Conservation (phyloP, 2,797 vertebrate genomes). For the Cossypha niveicapilla region DNA sequence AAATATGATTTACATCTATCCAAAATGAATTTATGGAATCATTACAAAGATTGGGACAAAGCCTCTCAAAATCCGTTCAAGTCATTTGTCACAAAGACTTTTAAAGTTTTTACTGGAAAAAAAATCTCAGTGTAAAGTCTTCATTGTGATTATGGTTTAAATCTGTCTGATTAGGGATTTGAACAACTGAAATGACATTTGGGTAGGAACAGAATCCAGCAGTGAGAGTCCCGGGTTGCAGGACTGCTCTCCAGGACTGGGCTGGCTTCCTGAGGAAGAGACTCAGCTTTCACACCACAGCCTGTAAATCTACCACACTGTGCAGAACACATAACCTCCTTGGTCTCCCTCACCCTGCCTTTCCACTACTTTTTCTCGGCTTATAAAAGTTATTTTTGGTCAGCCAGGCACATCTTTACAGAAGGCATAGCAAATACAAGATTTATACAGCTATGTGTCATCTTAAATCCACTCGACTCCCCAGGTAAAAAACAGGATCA, state of each 20-base stretch:
- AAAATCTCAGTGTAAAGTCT: not conserved
- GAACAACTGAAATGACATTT: not conserved
- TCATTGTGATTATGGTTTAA: not conserved
- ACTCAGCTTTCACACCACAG: not conserved
- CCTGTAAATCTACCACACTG: not conserved
- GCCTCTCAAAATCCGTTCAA: not conserved
- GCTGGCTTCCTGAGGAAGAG: not conserved
- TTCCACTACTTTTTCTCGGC: not conserved
- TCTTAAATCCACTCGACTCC: conserved; percentile 34
- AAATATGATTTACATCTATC: not conserved
- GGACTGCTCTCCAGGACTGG: not conserved
- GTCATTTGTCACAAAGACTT: not conserved
- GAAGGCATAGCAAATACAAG: conserved; percentile 1
- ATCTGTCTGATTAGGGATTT: not conserved
- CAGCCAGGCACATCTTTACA: not conserved
- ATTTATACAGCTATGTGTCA: conserved; percentile 36
- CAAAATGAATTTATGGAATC: not conserved
- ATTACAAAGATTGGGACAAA: not conserved
- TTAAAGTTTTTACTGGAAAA: not conserved
- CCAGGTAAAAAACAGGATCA: conserved; percentile 18
- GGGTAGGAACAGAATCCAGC: not conserved
- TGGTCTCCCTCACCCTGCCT: not conserved
- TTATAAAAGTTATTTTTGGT: conserved; percentile 30
- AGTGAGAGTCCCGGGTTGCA: not conserved
- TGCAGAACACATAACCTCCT: not conserved